Percentiles rank a stretch among this genome's conserved stretches.
Conservation (phyloP, 2,797 vertebrate species). For the Darevskia nairensis region DNA sequence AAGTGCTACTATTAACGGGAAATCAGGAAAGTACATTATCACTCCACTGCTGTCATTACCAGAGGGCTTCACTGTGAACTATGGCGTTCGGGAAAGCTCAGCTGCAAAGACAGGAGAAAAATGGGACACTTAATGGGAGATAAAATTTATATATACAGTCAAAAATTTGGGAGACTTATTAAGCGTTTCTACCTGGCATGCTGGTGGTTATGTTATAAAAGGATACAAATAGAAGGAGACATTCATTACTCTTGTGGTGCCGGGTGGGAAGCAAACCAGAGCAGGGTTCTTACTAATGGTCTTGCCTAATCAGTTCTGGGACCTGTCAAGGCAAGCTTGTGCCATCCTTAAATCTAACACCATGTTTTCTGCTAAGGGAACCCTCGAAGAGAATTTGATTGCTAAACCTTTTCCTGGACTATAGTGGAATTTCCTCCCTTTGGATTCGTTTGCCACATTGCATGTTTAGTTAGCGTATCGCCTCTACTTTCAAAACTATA, state of each 20-base stretch:
- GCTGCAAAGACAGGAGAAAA: conserved; percentile 49
- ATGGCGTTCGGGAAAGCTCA: conserved; percentile 45
- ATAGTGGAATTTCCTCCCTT: not conserved
- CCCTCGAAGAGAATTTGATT: conserved; percentile 22
- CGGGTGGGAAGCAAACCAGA: conserved; percentile 31
- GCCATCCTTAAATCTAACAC: conserved; percentile 35
- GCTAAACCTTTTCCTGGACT: conserved; percentile 17
- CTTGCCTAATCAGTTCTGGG: conserved; percentile 50
- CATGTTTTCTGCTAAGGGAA: conserved; percentile 37
- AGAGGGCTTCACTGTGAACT: conserved; percentile 67
- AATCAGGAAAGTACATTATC: conserved; percentile 73
- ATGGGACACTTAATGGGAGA: not conserved
- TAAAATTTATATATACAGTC: conserved; percentile 16
- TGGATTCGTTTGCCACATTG: conserved; percentile 3
- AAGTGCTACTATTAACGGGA: conserved; percentile 75
- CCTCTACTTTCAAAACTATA: conserved; percentile 4
- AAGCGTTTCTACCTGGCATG: conserved; percentile 26
- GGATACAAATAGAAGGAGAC: not conserved
- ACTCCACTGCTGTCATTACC: conserved; percentile 72
- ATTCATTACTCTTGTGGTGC: conserved; percentile 18
- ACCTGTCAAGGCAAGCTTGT: conserved; percentile 34
- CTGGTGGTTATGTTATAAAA: conserved; percentile 43
- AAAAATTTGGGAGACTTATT: not conserved
- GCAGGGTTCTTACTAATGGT: conserved; percentile 24
- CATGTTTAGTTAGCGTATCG: conserved; percentile 10